Evolutionary conservation across 2,888 invertebrate species (phyloP).

Genomic region (Malachius bipustulatus): DNA sequence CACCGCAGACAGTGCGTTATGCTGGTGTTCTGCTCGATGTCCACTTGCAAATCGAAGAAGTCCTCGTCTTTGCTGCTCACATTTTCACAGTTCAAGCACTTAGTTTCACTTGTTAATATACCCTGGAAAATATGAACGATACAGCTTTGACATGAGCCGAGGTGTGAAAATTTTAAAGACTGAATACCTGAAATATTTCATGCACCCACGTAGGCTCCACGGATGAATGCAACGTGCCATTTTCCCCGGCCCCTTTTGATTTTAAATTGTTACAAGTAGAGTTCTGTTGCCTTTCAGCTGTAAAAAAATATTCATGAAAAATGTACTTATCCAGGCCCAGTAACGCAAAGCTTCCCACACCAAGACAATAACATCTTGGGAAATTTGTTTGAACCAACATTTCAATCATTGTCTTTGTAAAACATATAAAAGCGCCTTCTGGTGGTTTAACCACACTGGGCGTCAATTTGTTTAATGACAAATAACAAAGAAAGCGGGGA

Average conservation of each 20-base stretch:
- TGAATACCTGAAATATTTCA: slow-evolving; percentile 82
- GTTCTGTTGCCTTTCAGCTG: slow-evolving; percentile 67
- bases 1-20: slow-evolving; percentile 96
- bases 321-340: no score
- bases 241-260: slow-evolving; percentile 45
- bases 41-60: slow-evolving; percentile 97
- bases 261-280: slow-evolving; percentile 42
- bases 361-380: no score
- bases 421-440: no score
- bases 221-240: slow-evolving; percentile 41
- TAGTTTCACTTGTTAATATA: slow-evolving; percentile 95
- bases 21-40: slow-evolving; percentile 98
- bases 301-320: no score
- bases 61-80: slow-evolving; percentile 99
- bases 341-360: no score
- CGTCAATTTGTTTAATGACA: no score
- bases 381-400: no score
- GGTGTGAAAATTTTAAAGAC: not conserved
- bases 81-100: slow-evolving; percentile 98
- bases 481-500: no score
- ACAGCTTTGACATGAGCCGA: not conserved
- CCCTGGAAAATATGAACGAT: slow-evolving; percentile 41
- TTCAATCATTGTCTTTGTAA: no score
- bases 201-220: slow-evolving; percentile 97
- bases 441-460: no score